phyloP scores from a whole-genome alignment of 2,113 vertebrate genomes.

The Engystomops pustulosus region DNA sequence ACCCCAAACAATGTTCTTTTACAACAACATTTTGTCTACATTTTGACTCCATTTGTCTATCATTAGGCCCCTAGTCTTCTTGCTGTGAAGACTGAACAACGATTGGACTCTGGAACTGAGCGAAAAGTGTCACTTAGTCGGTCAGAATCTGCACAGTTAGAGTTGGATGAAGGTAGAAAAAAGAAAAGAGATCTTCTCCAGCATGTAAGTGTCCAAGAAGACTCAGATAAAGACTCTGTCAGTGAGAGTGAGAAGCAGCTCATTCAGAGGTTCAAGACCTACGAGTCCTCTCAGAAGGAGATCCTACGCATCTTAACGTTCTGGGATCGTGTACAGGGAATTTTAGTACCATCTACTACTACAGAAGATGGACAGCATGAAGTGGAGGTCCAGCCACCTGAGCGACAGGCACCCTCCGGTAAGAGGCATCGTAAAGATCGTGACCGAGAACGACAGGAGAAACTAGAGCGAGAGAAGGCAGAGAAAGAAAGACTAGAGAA shows the following conservation, averaged over 20 bases:
- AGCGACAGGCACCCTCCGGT: conserved; percentile 65
- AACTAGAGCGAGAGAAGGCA: conserved; percentile 62
- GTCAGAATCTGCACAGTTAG: conserved; percentile 51
- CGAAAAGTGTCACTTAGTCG: conserved; percentile 64
- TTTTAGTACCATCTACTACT: conserved; percentile 61
- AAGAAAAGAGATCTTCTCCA: conserved; percentile 55
- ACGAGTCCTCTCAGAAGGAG: conserved; percentile 72
- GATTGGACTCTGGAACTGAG: conserved; percentile 48
- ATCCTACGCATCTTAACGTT: conserved; percentile 70
- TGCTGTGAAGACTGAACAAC: conserved; percentile 58
- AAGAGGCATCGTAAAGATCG: conserved; percentile 73
- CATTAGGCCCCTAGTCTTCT: not conserved
- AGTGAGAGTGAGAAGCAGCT: conserved; percentile 68
- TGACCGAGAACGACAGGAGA: conserved; percentile 68
- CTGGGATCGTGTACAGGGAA: conserved; percentile 82
- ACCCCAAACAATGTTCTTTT: not conserved
- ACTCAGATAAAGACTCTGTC: conserved; percentile 61
- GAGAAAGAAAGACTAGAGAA: conserved; percentile 71
- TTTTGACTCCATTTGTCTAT: not conserved
- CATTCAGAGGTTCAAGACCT: conserved; percentile 73
- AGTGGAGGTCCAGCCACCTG: conserved; percentile 66
- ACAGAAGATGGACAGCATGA: conserved; percentile 63
- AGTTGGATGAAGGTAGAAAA: conserved; percentile 64
- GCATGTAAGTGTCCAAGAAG: conserved; percentile 58
- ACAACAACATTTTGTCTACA: rapidly evolving